Conservation (phyloP, 1,140 invertebrate genomes). For the Temnothorax nylanderi region DNA sequence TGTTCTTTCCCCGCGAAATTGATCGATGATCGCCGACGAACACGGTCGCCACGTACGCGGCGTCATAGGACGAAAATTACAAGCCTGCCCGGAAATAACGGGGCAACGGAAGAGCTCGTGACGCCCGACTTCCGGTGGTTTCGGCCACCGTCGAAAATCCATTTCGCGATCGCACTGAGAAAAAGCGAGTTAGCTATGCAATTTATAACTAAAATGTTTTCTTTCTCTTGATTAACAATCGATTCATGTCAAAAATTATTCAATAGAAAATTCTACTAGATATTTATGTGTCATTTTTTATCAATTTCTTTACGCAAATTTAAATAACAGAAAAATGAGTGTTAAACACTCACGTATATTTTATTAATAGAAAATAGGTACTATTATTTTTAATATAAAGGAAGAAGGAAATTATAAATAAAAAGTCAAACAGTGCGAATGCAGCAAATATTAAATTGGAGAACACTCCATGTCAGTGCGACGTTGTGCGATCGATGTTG, state of each 20-base stretch:
- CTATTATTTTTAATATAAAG: background rate
- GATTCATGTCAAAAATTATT: constrained; percentile 9
- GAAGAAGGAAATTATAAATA: background rate
- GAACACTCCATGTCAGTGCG: background rate
- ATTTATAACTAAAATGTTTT: constrained; percentile 27
- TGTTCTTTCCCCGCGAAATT: constrained; percentile 45
- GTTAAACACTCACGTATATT: background rate
- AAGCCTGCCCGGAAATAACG: constrained; percentile 69
- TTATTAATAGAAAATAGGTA: background rate
- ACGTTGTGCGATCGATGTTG: background rate
- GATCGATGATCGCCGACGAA: constrained; percentile 51
- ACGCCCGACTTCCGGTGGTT: constrained; percentile 45
- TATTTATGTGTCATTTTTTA: background rate
- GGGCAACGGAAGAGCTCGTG: constrained; percentile 65
- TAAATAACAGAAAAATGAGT: background rate
- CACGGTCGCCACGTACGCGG: constrained; percentile 37
- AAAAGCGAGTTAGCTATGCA: constrained; percentile 12
- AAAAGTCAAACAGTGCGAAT: background rate
- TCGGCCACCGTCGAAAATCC: constrained; percentile 53
- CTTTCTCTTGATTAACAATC: background rate
- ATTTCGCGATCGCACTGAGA: constrained; percentile 42
- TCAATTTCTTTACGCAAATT: background rate
- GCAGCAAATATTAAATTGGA: background rate
- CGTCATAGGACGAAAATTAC: constrained; percentile 67
- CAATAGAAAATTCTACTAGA: background rate